Evolutionary conservation across 1,140 invertebrate species (phyloP).

Genomic region (Solenopsis fugax): DNA sequence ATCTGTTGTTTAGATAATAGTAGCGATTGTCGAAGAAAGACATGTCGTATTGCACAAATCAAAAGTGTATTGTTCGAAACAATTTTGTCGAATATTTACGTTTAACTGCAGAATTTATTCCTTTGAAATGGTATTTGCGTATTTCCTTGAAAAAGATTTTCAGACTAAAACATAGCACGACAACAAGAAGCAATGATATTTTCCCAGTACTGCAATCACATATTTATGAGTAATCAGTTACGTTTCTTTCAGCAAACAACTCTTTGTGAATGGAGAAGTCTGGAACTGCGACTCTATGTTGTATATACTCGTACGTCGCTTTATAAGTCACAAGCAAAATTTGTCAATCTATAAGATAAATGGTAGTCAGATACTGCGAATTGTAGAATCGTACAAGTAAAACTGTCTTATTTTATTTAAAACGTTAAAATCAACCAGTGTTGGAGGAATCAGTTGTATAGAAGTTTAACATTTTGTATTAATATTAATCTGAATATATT

Average conservation of each 20-base stretch:
- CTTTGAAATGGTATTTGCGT: background rate
- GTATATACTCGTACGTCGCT: background rate
- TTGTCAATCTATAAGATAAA: background rate
- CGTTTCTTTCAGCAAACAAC: background rate
- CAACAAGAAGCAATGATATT: background rate
- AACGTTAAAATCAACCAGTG: background rate
- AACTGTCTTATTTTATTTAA: background rate
- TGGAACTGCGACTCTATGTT: background rate
- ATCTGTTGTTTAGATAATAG: slow-evolving; percentile 26
- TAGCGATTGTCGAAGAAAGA: slow-evolving; percentile 43
- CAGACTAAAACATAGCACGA: background rate
- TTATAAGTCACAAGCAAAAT: background rate
- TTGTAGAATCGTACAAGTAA: background rate
- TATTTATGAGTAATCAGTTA: background rate
- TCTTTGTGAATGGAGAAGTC: background rate
- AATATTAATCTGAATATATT: background rate
- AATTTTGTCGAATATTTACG: slow-evolving; percentile 12
- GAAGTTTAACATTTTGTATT: background rate
- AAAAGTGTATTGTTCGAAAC: background rate
- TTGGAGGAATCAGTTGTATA: background rate
- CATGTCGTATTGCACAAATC: background rate
- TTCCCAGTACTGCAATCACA: background rate
- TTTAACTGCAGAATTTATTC: background rate
- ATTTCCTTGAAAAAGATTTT: slow-evolving; percentile 6
- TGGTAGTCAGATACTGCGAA: no score